Base-by-base conservation (phyloP, 2,113 vertebrate species). In the Forbesichthys papilliferus region DNA sequence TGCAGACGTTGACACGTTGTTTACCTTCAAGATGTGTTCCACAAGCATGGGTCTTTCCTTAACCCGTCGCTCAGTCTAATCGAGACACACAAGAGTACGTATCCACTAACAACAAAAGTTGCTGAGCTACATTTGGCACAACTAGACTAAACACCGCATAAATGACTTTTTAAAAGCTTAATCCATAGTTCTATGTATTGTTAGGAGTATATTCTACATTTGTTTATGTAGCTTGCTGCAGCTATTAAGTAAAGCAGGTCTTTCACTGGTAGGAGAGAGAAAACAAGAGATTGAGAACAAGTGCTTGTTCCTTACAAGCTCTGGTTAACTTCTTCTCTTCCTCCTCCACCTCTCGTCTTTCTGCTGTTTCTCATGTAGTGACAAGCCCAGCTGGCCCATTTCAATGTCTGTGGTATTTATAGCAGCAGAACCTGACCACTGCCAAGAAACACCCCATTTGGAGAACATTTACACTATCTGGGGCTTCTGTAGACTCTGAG, bases 401-500 rank as follows among this genome's bases (percentile, higher is more conserved):
- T 47, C 47, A 16, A 0, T 83, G 64, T 66, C 36, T 13, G 16
- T 27, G 47, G 52, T 88, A 85, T 88, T 88, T 88, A 85, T 84
- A 86, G 86, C 79, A 79, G 48, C 71, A 74, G 57, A 73, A 79
- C 69, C 64, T 80, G 70, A 66, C 60, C 61, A 54, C 42, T 78
- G 76, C 80, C 80, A 75, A 33, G 56, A 64, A 27, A 65, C 34
- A 18, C 54, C 68, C 57, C 48, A 11, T 71, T 75, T 60, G 71
- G 57, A 70, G 48, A 70, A 81, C 80, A 75, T 47, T 64, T 77
- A 69, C 10, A 62, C 69, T 56, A 77, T 79, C 81, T 82, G 69
- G 71, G 68, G 69, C 65, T 68, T 74, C 49, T 13, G 62, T 60
- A 74, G 72, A 74, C 6, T 33, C 75, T 60, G 83, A 83, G 34